Conservation (phyloP, 2,888 invertebrate species). For the Hedychridium roseum region DNA sequence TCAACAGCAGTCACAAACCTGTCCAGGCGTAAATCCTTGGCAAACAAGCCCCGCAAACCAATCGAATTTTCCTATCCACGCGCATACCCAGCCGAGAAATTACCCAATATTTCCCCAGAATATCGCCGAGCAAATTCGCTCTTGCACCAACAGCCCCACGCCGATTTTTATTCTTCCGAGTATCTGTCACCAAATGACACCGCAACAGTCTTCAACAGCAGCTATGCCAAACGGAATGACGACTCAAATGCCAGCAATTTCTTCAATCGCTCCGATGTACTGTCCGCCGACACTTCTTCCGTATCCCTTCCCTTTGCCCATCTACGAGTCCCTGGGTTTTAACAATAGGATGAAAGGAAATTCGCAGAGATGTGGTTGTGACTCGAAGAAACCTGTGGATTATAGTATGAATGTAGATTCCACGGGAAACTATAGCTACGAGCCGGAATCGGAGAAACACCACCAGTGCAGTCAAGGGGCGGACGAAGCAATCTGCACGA, state of each 20-base stretch:
- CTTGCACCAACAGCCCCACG: conserved; percentile 27
- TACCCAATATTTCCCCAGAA: conserved; percentile 28
- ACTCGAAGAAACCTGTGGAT: too few species aligned
- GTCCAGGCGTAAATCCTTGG: conserved; percentile 10
- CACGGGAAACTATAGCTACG: too few species aligned
- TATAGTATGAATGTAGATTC: too few species aligned
- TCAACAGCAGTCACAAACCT: conserved; percentile 8
- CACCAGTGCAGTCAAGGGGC: conserved; percentile 36
- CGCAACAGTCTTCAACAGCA: conserved; percentile 23
- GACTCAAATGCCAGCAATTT: too few species aligned
- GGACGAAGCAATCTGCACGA: conserved; percentile 46
- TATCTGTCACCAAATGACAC: conserved; percentile 31
- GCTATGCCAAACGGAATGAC: too few species aligned
- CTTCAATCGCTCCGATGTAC: conserved; percentile 16
- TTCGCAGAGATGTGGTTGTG: conserved; percentile 18
- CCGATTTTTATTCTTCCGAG: conserved; percentile 55
- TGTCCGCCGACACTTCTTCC: conserved; percentile 43
- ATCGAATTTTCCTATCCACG: not conserved
- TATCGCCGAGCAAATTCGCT: conserved; percentile 48
- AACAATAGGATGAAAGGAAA: too few species aligned
- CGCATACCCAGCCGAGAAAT: conserved; percentile 12
- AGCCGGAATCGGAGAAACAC: too few species aligned
- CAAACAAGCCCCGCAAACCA: conserved; percentile 7
- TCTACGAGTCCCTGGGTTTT: conserved; percentile 33
- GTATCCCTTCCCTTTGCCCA: conserved; percentile 41